Percentiles rank a stretch among this genome's conserved stretches.
These are phyloP conservation scores for Acropternis orthonyx DNA, from an alignment of 2,797 vertebrate genomes.

Conservation along the genomic window DNA sequence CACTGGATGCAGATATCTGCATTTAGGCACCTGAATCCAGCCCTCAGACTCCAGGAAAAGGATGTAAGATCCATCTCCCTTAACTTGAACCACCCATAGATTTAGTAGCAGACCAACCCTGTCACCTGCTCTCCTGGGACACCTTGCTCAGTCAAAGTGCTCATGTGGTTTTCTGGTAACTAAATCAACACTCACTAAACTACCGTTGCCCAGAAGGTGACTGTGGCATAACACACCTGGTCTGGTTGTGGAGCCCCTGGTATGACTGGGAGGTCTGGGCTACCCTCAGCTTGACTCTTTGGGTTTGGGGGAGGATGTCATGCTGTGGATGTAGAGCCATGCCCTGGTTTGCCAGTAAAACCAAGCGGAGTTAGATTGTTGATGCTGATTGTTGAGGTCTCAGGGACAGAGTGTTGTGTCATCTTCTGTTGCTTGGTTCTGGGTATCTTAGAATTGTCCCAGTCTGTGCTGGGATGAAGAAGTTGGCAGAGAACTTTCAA, in stretches of 20 bases:
- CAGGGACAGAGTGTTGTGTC: background rate
- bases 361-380: background rate
- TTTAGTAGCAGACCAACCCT: background rate
- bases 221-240: fast-evolving
- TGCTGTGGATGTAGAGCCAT: background rate
- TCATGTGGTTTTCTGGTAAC: background rate
- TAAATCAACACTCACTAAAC: background rate
- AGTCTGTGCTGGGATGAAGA: background rate
- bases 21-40: background rate
- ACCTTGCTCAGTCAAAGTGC: background rate
- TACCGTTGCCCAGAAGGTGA: background rate
- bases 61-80: background rate
- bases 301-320: background rate
- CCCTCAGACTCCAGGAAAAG: background rate
- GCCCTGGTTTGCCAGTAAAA: background rate
- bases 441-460: background rate
- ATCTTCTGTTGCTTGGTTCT: background rate
- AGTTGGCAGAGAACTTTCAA: background rate
- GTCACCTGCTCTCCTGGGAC: background rate
- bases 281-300: background rate
- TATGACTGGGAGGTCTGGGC: background rate
- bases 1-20: background rate
- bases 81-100: background rate
- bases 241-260: background rate
- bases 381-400: background rate